These are phyloP conservation scores for Aleiodes sp. DNA, from an alignment of 1,140 invertebrate species.

Conservation along the genomic window DNA sequence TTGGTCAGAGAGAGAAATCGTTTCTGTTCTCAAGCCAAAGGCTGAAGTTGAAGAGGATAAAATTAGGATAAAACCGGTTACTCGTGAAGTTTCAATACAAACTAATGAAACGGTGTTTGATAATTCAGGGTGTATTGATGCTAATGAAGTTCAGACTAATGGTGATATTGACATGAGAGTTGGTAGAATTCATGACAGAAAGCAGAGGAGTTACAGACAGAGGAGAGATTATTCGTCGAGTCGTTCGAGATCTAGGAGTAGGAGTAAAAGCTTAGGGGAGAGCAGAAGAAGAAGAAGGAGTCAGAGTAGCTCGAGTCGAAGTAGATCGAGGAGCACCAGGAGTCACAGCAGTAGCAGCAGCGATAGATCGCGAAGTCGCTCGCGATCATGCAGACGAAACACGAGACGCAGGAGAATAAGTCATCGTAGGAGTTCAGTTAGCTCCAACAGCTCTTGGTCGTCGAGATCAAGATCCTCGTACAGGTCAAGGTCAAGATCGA, in stretches of 20 bases:
- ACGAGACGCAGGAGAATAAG: conserved; percentile 48
- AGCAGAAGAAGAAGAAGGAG: conserved; percentile 47
- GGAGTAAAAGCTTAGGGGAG: conserved; percentile 67
- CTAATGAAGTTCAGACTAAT: not conserved
- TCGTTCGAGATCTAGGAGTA: conserved; percentile 41
- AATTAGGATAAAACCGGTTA: conserved; percentile 37
- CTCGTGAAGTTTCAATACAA: conserved; percentile 42
- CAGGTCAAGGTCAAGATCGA: conserved; percentile 42
- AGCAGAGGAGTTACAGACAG: conserved; percentile 32
- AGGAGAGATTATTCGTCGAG: conserved; percentile 38
- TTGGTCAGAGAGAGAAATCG: conserved; percentile 54
- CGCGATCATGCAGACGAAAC: conserved; percentile 34
- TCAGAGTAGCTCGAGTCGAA: conserved; percentile 65
- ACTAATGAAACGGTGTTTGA: conserved; percentile 53
- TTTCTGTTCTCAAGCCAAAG: conserved; percentile 49
- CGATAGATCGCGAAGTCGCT: conserved; percentile 53
- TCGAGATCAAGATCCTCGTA: conserved; percentile 52
- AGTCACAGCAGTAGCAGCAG: conserved; percentile 55
- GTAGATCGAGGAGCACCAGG: conserved; percentile 39
- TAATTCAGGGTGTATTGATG: conserved; percentile 25
- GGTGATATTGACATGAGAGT: not conserved
- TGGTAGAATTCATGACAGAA: not conserved
- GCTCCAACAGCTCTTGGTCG: conserved; percentile 57
- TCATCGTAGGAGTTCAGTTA: conserved; percentile 54
- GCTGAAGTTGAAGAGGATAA: conserved; percentile 49